Base-by-base conservation (phyloP, 2,113 vertebrate genomes). In the Bungarus multicinctus region DNA sequence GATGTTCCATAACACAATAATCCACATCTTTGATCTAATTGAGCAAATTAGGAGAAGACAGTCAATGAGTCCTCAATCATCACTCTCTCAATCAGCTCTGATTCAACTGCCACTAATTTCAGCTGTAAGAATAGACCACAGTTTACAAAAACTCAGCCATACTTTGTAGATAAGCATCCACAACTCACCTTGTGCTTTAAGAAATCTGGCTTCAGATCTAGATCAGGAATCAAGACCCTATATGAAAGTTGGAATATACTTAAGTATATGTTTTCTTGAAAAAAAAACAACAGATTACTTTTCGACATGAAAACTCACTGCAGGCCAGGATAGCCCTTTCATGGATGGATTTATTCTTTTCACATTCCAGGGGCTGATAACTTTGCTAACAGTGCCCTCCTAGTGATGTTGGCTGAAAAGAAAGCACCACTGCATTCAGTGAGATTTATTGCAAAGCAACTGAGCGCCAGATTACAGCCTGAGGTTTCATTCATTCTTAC, bases 211-310 rank as follows among this genome's bases (percentile, higher is more conserved):
- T 47, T 87, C 23, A 5, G 39, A 45, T n/a, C 22, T 69, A 30
- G 23, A 87, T 25, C 20, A 25, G 25, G 45, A 87, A 23, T 47
- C 22, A 50, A 30, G 47, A 87, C 3, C 22, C 22, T 27, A 4
- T 47, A 25, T 47, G 22, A 87, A 87, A 87, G 23, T 45, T 39
- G 25, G 22, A 88, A 27, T 34, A 8, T 30, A 34, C 16, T 20
- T 23, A 45, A 87, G 45, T n/a, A n/a, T n/a, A n/a, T n/a, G 11
- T 91, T 45, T 43, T 85, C 69, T 43, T 27, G 23, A 14, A 3
- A 53, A 53, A 91, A 91, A 54, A 91, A n/a, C n/a, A 57, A n/a
- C 90, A 86, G 74, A 91, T 20, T n/a, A 43, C 34, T 30, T 91
- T 86, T 45, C 90, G 57, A 57, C 53, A 57, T 91, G 74, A 91